These are phyloP conservation scores for Cyprinodon tularosa DNA, from an alignment of 2,113 vertebrate genomes.

Conservation along the genomic window DNA sequence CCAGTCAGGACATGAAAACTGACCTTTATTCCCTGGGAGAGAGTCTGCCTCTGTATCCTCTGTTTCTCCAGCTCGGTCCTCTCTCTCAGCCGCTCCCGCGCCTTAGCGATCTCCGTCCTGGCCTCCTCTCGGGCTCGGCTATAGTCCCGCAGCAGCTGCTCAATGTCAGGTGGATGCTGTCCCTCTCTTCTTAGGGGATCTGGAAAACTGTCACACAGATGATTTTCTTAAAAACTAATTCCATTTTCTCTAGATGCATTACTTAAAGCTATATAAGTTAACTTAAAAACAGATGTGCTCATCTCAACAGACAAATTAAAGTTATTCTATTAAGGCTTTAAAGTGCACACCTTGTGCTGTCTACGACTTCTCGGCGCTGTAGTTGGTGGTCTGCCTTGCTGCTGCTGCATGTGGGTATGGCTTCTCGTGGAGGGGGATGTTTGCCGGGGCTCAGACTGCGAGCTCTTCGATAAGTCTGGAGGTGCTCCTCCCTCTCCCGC, in stretches of 20 bases:
- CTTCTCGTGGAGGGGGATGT: constrained; percentile 62
- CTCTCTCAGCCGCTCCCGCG: constrained; percentile 85
- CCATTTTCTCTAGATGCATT: no score
- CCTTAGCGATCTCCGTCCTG: constrained; percentile 89
- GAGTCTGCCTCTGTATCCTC: constrained; percentile 84
- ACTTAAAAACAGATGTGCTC: not conserved
- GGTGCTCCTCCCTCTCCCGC: constrained; percentile 82
- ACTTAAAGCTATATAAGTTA: no score
- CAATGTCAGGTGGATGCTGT: constrained; percentile 86
- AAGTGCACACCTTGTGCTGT: constrained; percentile 82
- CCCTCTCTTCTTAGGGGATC: constrained; percentile 66
- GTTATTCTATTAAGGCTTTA: not conserved
- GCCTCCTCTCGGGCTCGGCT: constrained; percentile 89
- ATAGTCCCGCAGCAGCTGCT: constrained; percentile 88
- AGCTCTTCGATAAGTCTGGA: constrained; percentile 81
- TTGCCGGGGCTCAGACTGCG: constrained; percentile 89
- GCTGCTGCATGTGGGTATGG: constrained; percentile 79
- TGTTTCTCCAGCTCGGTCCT: constrained; percentile 88
- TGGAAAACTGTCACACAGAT: constrained; percentile 73
- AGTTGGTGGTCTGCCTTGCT: constrained; percentile 84
- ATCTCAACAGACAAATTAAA: not conserved
- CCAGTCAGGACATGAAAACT: constrained; percentile 6
- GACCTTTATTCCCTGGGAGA: constrained; percentile 83
- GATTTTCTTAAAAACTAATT: not conserved
- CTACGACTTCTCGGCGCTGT: constrained; percentile 84